Percentiles rank a stretch among this genome's conserved stretches.
Evolutionary conservation across 2,113 vertebrate species (phyloP).

Genomic region (Poicephalus gulielmi): DNA sequence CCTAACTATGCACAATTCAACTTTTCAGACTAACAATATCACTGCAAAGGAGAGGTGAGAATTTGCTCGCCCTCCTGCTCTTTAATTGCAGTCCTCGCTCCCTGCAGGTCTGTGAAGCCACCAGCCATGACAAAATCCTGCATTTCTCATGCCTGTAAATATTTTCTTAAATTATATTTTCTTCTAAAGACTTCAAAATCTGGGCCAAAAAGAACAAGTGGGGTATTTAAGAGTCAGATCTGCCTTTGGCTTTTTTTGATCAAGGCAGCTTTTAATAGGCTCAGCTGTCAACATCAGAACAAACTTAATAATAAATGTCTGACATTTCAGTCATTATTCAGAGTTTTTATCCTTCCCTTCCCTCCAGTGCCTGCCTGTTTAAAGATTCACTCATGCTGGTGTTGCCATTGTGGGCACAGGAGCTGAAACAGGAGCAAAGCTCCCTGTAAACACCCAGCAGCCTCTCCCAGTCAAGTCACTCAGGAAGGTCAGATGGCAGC

Average conservation of each 20-base stretch:
- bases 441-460: not conserved
- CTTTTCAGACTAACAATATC: not conserved
- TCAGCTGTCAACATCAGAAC: conserved; percentile 16
- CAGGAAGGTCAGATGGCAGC: not conserved
- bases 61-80: not conserved
- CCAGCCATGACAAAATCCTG: not conserved
- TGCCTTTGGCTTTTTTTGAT: conserved; percentile 51
- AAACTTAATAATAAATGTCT: conserved; percentile 30
- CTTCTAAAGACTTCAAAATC: conserved; percentile 25
- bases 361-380: not conserved
- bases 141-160: not conserved
- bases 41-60: not conserved
- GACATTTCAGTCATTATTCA: conserved; percentile 26
- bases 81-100: not conserved
- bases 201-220: conserved; percentile 32
- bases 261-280: conserved; percentile 36
- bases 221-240: conserved; percentile 27
- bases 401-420: not conserved
- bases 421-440: not conserved
- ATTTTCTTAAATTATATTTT: not conserved
- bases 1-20: accelerated
- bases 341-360: not conserved
- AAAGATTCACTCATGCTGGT: not conserved
- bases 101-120: not conserved
- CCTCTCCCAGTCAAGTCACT: not conserved